These are phyloP conservation scores for Drosophila ananassae DNA, from an alignment of 1,140 invertebrate genomes.

Conservation along the genomic window DNA sequence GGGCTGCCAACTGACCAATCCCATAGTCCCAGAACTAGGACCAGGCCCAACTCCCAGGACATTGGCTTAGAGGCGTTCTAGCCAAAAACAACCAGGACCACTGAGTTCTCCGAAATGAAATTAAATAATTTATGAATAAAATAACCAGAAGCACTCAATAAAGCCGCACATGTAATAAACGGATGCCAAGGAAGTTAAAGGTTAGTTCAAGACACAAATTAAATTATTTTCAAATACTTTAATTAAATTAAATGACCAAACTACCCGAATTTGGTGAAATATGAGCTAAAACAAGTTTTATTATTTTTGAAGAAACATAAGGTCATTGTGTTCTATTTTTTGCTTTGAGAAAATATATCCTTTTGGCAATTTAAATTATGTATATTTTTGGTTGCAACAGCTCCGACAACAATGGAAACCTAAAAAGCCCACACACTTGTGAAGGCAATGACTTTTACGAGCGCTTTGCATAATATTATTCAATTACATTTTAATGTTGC, in stretches of 20 bases:
- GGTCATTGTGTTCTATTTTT: not conserved
- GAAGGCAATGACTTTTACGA: slow-evolving; percentile 28
- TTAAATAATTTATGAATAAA: slow-evolving; percentile 69
- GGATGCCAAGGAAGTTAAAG: not conserved
- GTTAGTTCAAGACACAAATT: not conserved
- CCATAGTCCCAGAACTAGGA: slow-evolving; percentile 11
- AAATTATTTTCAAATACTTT: slow-evolving; percentile 8
- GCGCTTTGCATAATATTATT: slow-evolving; percentile 52
- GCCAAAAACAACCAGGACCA: slow-evolving; percentile 27
- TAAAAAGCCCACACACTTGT: not conserved
- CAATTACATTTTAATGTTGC: slow-evolving; percentile 58
- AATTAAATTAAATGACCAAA: slow-evolving; percentile 1
- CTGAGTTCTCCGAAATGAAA: slow-evolving; percentile 51
- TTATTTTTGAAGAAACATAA: not conserved
- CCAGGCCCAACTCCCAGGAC: slow-evolving; percentile 21
- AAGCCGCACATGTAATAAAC: not conserved
- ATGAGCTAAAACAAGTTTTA: no score
- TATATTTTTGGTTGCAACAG: slow-evolving; percentile 6
- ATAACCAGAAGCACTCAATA: slow-evolving; percentile 22
- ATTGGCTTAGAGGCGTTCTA: slow-evolving; percentile 35
- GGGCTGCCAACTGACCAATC: slow-evolving; percentile 15
- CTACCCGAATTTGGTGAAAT: no score
- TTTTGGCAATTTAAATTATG: not conserved
- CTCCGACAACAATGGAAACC: slow-evolving; percentile 28
- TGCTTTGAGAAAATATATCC: not conserved